Evolutionary conservation across 1,140 invertebrate genomes (phyloP), one percentile per base, ranked within the genome.

Genomic region (Venustaconcha ellipsiformis): DNA sequence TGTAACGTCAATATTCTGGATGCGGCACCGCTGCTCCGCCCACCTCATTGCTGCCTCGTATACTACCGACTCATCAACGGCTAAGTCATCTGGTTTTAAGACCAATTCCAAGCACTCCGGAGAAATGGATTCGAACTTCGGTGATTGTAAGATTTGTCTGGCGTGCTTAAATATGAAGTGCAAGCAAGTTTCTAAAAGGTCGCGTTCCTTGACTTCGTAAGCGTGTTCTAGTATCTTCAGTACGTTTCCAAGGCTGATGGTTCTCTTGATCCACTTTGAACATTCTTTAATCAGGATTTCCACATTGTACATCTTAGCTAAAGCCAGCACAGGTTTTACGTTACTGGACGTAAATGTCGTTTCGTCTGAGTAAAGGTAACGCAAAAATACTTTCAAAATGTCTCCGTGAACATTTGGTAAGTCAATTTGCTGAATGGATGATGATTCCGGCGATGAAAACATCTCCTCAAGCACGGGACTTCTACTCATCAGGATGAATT

Each of bases 381-480:
- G 65, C 65, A 77, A 26, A 26, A 77, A 77, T 18, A 57, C 23
- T 65, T 72, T 72, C 30, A 77, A 72, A 56, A 77, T 77, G 2
- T 72, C 69, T n/a, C 20, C 75, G 62, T 77, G 70, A 20, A 77
- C 57, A 57, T 77, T 70, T 1, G 75, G 75, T 15, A 77, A 62
- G 59, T 23, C 20, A n/a, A 23, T 62, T 23, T 62, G 20, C 59
- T 23, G 59, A n/a, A 62, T 62, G 59, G 59, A n/a, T 62, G 18
- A 62, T n/a, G 20, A 18, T 8, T 62, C 20, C 59, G 18, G 59
- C 14, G 18, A 62, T 23, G 20, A 12, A 62, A 84, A 79, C 81
- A 83, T 84, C 20, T 78, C 74, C 57, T 78, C 76, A 57, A 84
- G 83, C n/a, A 82, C 78, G 26, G 71, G 73, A 76, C 79, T 81